Conservation (phyloP, 1,140 invertebrate species). For the Nomia melanderi region DNA sequence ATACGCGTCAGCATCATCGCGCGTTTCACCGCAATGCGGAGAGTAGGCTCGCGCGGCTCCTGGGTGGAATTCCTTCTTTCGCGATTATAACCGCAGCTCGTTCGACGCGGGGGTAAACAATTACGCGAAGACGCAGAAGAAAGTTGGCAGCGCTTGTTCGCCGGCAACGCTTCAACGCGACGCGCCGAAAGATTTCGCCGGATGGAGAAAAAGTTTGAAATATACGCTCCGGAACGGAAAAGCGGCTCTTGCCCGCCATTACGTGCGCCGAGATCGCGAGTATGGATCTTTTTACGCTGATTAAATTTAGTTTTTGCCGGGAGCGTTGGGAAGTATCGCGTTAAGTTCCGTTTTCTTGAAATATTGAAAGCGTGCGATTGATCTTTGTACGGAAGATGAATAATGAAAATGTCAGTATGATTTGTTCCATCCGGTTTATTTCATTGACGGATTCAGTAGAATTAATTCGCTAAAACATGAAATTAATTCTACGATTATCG, state of each 20-base stretch:
- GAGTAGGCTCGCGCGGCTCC: neutral
- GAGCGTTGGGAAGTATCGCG: too few species aligned
- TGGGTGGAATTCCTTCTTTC: constrained; percentile 39
- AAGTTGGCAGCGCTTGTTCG: constrained; percentile 50
- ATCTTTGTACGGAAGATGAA: too few species aligned
- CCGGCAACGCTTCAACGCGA: neutral
- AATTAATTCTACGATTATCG: too few species aligned
- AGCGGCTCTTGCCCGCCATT: neutral
- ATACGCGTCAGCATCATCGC: constrained; percentile 37
- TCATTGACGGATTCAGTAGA: too few species aligned
- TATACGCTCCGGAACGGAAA: constrained; percentile 1
- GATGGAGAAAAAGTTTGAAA: constrained; percentile 23
- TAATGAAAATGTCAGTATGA: too few species aligned
- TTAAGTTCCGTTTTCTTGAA: too few species aligned
- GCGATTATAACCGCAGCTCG: constrained; percentile 25
- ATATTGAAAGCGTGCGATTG: too few species aligned
- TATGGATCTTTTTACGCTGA: neutral
- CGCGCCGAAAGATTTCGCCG: constrained; percentile 27
- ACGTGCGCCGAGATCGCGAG: neutral
- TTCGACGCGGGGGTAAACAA: constrained; percentile 41
- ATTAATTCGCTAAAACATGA: too few species aligned
- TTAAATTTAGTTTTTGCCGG: too few species aligned
- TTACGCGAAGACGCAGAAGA: constrained; percentile 53
- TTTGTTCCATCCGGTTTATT: too few species aligned
- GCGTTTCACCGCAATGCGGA: constrained; percentile 33